A percentile compares a stretch with the other conserved stretches of the same genome.
Conservation (phyloP, 2,797 vertebrate species). For the Chelmon rostratus region DNA sequence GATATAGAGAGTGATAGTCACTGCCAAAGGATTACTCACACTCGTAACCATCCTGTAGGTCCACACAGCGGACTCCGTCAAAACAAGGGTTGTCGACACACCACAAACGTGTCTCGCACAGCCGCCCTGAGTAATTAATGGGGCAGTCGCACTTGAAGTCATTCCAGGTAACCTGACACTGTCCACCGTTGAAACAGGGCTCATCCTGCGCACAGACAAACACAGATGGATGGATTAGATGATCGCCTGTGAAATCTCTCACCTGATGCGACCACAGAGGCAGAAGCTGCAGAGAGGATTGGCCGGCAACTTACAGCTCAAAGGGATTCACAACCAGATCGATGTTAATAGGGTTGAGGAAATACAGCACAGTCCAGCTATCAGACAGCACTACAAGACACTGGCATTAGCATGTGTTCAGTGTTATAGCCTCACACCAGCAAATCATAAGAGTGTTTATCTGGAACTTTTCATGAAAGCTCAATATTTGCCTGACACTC, state of each 20-base stretch:
- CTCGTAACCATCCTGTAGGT: conserved; percentile 92
- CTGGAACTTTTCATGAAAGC: not conserved
- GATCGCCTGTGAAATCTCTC: conserved; percentile 41
- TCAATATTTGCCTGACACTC: not conserved
- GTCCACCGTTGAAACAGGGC: conserved; percentile 92
- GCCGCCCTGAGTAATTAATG: conserved; percentile 88
- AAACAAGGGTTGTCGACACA: conserved; percentile 90
- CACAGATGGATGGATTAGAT: conserved; percentile 58
- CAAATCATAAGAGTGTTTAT: not conserved
- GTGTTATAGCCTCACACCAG: not conserved
- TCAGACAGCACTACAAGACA: not conserved
- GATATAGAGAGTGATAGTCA: not conserved
- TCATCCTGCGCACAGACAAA: conserved; percentile 71
- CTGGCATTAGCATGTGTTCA: conserved; percentile 15
- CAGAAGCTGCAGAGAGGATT: conserved; percentile 58
- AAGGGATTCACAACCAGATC: conserved; percentile 41
- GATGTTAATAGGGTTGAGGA: conserved; percentile 30
- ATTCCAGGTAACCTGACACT: conserved; percentile 93
- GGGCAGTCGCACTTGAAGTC: conserved; percentile 93
- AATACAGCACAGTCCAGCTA: conserved; percentile 1
- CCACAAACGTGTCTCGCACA: conserved; percentile 92
- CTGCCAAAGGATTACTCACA: conserved; percentile 86
- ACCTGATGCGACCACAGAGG: conserved; percentile 43
- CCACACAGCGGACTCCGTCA: conserved; percentile 85
- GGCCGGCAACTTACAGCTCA: conserved; percentile 38